These are phyloP conservation scores for Druon quercuslanigerum DNA, from an alignment of 1,140 invertebrate genomes.

Conservation along the genomic window DNA sequence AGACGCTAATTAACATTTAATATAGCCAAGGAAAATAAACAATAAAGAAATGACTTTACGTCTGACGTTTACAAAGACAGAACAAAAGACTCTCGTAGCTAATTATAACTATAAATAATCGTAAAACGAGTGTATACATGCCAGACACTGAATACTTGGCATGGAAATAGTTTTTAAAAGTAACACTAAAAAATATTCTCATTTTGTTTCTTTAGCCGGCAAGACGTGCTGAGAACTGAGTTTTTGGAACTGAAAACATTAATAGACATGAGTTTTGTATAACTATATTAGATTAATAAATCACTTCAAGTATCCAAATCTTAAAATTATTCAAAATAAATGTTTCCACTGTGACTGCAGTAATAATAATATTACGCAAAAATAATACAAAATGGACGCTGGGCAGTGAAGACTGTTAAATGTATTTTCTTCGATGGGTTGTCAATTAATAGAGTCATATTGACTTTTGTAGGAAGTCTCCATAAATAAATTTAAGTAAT, in stretches of 20 bases:
- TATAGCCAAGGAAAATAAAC: constrained; percentile 37
- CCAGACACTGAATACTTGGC: constrained; percentile 24
- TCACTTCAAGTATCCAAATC: neutral
- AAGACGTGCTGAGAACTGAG: constrained; percentile 33
- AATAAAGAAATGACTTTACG: constrained; percentile 41
- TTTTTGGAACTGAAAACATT: constrained; percentile 40
- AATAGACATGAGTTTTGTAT: constrained; percentile 37
- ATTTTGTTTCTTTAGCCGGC: neutral
- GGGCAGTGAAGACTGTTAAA: too few species aligned
- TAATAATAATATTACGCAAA: too few species aligned
- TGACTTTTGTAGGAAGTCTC: too few species aligned
- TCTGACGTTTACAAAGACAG: constrained; percentile 39
- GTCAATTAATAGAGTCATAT: too few species aligned
- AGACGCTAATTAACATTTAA: constrained; percentile 42
- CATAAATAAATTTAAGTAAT: too few species aligned
- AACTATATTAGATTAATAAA: neutral
- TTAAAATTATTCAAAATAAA: neutral
- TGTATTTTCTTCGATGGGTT: too few species aligned
- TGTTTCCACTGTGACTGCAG: too few species aligned
- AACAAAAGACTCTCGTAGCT: constrained; percentile 60
- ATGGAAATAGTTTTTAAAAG: constrained; percentile 5
- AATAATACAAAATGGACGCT: too few species aligned
- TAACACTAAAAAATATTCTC: too few species aligned
- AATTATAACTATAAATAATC: constrained; percentile 48
- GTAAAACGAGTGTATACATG: constrained; percentile 31